These are phyloP conservation scores for Porites australiensis DNA, from an alignment of 64 coral and sea anemone genomes.

Conservation along the genomic window DNA sequence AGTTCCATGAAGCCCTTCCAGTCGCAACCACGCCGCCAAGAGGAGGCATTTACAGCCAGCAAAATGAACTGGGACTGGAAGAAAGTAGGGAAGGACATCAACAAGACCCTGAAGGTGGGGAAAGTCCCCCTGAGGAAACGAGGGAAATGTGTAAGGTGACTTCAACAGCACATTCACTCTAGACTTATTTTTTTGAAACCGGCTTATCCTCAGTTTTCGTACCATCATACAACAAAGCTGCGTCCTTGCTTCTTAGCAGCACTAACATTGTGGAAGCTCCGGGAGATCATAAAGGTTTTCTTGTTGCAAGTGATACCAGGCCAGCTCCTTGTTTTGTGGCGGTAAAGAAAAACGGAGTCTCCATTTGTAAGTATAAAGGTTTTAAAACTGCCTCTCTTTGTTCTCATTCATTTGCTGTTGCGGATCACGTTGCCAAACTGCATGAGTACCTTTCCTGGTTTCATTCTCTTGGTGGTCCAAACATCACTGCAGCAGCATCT, in stretches of 20 bases:
- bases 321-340: background rate
- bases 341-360: conserved; percentile 20
- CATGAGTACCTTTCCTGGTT: conserved; percentile 40
- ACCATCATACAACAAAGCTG: conserved; percentile 7
- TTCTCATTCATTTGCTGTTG: conserved; percentile 44
- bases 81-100: too few species aligned
- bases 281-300: conserved; percentile 29
- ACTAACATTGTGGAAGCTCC: conserved; percentile 26
- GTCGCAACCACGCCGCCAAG: too few species aligned
- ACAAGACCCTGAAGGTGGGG: too few species aligned
- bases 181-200: conserved; percentile 1
- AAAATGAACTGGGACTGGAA: too few species aligned
- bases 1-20: background rate
- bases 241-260: background rate
- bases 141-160: too few species aligned
- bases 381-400: conserved; percentile 46
- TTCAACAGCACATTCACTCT: background rate
- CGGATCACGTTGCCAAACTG: background rate
- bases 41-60: too few species aligned
- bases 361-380: conserved; percentile 36
- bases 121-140: too few species aligned
- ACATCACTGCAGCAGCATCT: conserved; percentile 6
- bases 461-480: conserved; percentile 12
- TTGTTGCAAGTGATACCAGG: conserved; percentile 7
- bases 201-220: conserved; percentile 19